phyloP scores from a whole-genome alignment of 2,113 vertebrate species.

The Catharus fuscescens region DNA sequence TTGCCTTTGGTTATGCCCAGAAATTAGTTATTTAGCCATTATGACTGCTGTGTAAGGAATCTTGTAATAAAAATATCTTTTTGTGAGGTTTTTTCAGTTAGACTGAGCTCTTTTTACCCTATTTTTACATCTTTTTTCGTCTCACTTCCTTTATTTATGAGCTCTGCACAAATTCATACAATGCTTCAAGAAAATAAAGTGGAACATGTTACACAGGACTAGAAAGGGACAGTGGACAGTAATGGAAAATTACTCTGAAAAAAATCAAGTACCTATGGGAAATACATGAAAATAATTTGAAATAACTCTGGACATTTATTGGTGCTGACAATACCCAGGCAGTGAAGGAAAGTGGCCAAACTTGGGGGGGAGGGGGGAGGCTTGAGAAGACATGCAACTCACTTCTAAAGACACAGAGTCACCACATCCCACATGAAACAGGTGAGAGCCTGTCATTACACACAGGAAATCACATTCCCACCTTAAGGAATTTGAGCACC shows the following conservation, averaged over 20 bases:
- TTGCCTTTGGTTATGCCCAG: background rate
- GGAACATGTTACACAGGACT: background rate
- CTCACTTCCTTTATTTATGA: background rate
- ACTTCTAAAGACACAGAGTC: background rate
- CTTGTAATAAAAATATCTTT: background rate
- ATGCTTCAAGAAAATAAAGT: background rate
- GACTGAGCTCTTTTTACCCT: background rate
- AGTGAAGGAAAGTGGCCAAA: background rate
- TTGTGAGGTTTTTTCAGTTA: background rate
- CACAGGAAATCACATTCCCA: background rate
- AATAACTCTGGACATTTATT: background rate
- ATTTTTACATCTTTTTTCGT: background rate
- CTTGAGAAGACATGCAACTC: background rate
- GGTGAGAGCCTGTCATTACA: background rate
- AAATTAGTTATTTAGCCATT: background rate
- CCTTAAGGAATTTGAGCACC: background rate
- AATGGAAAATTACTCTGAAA: background rate
- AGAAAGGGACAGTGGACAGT: background rate
- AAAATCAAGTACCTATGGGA: background rate
- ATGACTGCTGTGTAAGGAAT: background rate
- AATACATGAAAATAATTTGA: background rate
- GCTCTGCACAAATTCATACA: background rate
- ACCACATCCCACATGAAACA: background rate
- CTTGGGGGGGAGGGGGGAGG: fast-evolving
- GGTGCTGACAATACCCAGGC: background rate